Conservation (phyloP, 2,888 invertebrate species). For the Cantharis lateralis region DNA sequence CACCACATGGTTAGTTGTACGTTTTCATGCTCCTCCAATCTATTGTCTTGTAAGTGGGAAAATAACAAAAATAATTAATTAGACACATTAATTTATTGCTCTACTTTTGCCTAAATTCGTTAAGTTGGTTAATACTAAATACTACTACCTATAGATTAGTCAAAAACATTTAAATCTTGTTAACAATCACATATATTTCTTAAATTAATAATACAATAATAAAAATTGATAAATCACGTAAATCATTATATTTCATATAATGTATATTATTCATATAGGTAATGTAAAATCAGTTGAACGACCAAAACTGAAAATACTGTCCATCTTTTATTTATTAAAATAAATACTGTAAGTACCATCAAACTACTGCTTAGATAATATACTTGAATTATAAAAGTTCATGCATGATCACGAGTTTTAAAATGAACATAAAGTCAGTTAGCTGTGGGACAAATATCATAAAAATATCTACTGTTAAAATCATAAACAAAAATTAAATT, state of each 20-base stretch:
- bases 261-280: not conserved
- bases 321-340: slow-evolving; percentile 2
- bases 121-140: not conserved
- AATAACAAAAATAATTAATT: not conserved
- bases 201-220: not conserved
- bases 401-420: not conserved
- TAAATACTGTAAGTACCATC: not conserved
- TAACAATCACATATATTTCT: slow-evolving; percentile 1
- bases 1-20: not conserved
- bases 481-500: slow-evolving; percentile 14
- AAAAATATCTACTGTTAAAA: not conserved
- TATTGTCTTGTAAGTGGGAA: not conserved
- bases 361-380: not conserved
- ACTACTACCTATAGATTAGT: not conserved
- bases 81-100: not conserved
- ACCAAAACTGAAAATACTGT: slow-evolving; percentile 19
- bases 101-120: not conserved
- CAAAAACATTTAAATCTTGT: not conserved
- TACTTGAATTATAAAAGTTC: not conserved
- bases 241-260: not conserved
- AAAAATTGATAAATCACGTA: not conserved
- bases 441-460: not conserved
- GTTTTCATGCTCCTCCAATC: not conserved
- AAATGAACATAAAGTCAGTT: not conserved
- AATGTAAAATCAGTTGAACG: slow-evolving; percentile 15